These are phyloP conservation scores for Dryobotodes eremita DNA, from an alignment of 2,888 invertebrate species.

Conservation along the genomic window DNA sequence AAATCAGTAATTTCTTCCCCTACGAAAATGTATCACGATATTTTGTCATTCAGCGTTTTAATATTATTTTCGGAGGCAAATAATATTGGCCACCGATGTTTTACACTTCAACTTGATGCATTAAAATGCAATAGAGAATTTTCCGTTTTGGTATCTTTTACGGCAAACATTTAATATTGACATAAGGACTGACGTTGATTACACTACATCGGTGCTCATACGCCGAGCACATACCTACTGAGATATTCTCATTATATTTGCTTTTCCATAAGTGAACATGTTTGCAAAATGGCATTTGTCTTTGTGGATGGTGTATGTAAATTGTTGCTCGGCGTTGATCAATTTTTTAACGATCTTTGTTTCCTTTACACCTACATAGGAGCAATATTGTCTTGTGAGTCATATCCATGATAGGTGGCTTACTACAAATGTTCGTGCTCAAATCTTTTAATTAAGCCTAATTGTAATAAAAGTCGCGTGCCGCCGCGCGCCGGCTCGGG, in stretches of 20 bases:
- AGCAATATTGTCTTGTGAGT: slow-evolving; percentile 67
- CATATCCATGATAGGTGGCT: slow-evolving; percentile 63
- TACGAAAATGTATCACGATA: not conserved
- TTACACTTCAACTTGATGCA: slow-evolving; percentile 1
- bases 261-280: slow-evolving; percentile 3
- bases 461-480: slow-evolving; percentile 76
- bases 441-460: slow-evolving; percentile 82
- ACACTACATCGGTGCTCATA: slow-evolving; percentile 1
- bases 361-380: slow-evolving; percentile 62
- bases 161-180: slow-evolving; percentile 39
- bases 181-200: slow-evolving; percentile 17
- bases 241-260: not conserved
- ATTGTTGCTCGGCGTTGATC: slow-evolving; percentile 39
- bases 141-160: slow-evolving; percentile 38
- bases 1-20: not conserved
- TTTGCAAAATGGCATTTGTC: not conserved
- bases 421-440: slow-evolving; percentile 71
- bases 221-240: not conserved
- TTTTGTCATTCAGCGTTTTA: not conserved
- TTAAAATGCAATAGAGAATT: slow-evolving; percentile 7
- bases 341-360: slow-evolving; percentile 57
- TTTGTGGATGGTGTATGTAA: slow-evolving; percentile 31
- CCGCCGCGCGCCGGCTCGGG: slow-evolving; percentile 58
- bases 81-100: not conserved
- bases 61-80: not conserved